Percentiles rank a stretch among this genome's conserved stretches.
phyloP scores from a whole-genome alignment of 2,888 invertebrate species.

The Trichogramma evanescens region DNA sequence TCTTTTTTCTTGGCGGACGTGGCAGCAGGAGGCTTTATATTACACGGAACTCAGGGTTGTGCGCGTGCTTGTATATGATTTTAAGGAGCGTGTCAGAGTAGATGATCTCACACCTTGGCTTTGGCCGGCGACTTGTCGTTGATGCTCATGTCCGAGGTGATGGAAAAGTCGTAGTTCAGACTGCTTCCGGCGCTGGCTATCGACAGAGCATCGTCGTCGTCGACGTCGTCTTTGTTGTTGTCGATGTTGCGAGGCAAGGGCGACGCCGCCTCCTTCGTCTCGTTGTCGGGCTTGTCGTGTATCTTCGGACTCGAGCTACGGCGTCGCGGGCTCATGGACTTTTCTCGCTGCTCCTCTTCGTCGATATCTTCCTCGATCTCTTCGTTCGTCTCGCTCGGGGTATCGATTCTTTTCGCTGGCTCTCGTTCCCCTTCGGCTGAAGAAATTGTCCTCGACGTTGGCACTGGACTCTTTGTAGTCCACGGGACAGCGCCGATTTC shows the following conservation, averaged over 20 bases:
- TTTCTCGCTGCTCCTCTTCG: neutral
- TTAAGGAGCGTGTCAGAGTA: no score
- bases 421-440: neutral
- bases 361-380: slow-evolving; percentile 18
- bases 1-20: neutral
- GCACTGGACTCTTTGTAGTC: no score
- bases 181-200: neutral
- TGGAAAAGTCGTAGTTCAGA: slow-evolving; percentile 1
- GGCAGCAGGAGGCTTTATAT: neutral
- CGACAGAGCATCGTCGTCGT: neutral
- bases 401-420: neutral
- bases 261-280: no score
- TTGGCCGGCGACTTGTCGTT: neutral
- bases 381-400: slow-evolving; percentile 3
- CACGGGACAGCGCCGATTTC: no score
- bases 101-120: slow-evolving; percentile 9
- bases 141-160: neutral
- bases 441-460: no score
- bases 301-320: no score
- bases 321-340: no score
- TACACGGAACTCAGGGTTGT: no score
- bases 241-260: neutral
- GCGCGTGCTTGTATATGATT: no score
- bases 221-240: neutral
- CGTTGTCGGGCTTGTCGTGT: no score